These are phyloP conservation scores for Ploceus nigricollis DNA, from an alignment of 2,113 vertebrate genomes.

Conservation along the genomic window DNA sequence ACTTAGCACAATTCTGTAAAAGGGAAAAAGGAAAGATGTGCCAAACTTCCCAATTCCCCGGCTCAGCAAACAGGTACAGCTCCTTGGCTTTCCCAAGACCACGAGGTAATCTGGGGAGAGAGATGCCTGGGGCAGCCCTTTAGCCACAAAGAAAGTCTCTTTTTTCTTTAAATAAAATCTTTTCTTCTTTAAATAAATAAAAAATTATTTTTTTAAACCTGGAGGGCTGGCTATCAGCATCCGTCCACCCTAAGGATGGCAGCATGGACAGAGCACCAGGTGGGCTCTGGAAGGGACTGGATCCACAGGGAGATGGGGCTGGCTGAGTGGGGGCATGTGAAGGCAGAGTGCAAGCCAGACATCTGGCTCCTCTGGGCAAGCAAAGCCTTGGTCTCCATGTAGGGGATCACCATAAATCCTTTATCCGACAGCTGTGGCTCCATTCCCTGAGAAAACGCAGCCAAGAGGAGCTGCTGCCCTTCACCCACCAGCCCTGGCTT, in stretches of 20 bases:
- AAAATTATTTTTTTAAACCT: background rate
- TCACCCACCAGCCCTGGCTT: background rate
- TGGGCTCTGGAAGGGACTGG: background rate
- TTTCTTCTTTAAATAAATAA: background rate
- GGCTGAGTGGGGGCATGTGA: background rate
- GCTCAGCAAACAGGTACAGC: background rate
- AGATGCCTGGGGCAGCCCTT: background rate
- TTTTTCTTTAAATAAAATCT: background rate
- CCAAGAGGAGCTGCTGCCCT: background rate
- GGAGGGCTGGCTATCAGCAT: background rate
- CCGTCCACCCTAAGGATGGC: background rate
- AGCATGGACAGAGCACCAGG: background rate
- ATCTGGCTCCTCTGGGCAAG: background rate
- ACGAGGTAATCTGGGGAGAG: rapidly evolving
- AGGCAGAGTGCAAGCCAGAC: background rate
- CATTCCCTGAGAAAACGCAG: background rate
- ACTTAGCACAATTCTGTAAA: background rate
- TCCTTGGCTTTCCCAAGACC: background rate
- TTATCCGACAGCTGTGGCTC: background rate
- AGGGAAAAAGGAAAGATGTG: background rate
- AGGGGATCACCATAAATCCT: background rate
- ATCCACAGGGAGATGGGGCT: background rate
- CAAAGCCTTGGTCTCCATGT: rapidly evolving
- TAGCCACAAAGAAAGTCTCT: background rate
- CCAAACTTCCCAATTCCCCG: background rate